Conservation (phyloP, 2,797 vertebrate species). For the Trematomus bernacchii region DNA sequence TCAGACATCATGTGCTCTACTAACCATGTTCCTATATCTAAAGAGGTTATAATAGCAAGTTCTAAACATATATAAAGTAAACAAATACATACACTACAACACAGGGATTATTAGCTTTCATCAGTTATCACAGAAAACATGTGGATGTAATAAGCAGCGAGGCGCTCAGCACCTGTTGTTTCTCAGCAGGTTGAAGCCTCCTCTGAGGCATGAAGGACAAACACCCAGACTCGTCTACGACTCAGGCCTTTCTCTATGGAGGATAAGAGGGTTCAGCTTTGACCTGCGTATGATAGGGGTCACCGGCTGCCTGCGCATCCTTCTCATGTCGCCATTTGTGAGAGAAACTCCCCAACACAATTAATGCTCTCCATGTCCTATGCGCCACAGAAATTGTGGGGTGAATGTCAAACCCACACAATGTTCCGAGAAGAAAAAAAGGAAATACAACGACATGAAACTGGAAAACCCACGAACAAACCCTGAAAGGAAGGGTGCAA, state of each 20-base stretch:
- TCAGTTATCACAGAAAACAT: conserved; percentile 75
- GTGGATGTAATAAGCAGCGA: conserved; percentile 76
- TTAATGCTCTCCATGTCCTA: conserved; percentile 32
- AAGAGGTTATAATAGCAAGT: conserved; percentile 13
- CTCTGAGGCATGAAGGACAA: conserved; percentile 83
- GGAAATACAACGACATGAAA: conserved; percentile 7
- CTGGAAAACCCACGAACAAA: neutral
- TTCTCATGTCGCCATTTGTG: conserved; percentile 50
- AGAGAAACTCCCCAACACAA: conserved; percentile 22
- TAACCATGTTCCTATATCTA: conserved; percentile 9
- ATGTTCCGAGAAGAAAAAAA: conserved; percentile 10
- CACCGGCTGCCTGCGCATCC: conserved; percentile 50
- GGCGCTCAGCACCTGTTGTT: conserved; percentile 76
- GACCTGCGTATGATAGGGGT: conserved; percentile 66
- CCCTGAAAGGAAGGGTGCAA: conserved; percentile 2
- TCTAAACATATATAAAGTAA: conserved; percentile 28
- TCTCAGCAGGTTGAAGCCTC: conserved; percentile 74
- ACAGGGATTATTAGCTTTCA: conserved; percentile 56
- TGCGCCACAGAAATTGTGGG: conserved; percentile 10
- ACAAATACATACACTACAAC: conserved; percentile 19
- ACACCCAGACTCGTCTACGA: conserved; percentile 52
- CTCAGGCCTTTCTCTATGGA: conserved; percentile 51
- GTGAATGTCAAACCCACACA: conserved; percentile 38
- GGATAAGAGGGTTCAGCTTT: conserved; percentile 59
- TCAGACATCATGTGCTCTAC: conserved; percentile 8